Evolutionary conservation across 2,113 vertebrate genomes (phyloP).

Genomic region (Cichladusa arquata): DNA sequence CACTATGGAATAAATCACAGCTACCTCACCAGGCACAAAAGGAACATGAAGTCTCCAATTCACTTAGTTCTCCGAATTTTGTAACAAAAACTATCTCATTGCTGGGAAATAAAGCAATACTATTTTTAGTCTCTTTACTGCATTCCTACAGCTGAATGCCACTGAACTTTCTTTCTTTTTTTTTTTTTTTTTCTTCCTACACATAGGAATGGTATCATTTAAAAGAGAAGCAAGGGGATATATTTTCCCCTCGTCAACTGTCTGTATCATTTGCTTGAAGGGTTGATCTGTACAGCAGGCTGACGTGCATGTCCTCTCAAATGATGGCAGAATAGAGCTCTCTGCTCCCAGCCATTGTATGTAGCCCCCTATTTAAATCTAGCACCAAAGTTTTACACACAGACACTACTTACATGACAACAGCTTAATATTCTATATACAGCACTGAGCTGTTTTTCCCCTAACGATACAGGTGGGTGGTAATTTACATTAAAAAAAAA

Average conservation of each 20-base stretch:
- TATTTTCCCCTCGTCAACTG: neutral
- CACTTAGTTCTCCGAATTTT: neutral
- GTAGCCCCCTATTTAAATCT: neutral
- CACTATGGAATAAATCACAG: neutral
- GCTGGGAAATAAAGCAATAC: neutral
- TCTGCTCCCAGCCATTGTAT: neutral
- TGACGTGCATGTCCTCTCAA: accelerated
- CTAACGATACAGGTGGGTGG: neutral
- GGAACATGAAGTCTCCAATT: neutral
- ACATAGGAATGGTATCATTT: neutral
- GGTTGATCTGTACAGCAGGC: neutral
- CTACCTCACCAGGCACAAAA: neutral
- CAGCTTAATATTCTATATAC: neutral
- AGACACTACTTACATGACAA: neutral
- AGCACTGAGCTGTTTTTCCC: neutral
- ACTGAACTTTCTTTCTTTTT: neutral
- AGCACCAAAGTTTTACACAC: neutral
- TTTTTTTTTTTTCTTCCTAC: neutral
- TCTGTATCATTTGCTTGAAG: neutral
- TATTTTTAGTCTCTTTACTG: neutral
- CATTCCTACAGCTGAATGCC: neutral
- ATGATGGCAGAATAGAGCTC: neutral
- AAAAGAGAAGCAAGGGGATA: neutral
- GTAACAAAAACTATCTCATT: neutral
- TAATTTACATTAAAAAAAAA: neutral